Conservation (phyloP, 2,113 vertebrate genomes). For the Sturnira hondurensis region DNA sequence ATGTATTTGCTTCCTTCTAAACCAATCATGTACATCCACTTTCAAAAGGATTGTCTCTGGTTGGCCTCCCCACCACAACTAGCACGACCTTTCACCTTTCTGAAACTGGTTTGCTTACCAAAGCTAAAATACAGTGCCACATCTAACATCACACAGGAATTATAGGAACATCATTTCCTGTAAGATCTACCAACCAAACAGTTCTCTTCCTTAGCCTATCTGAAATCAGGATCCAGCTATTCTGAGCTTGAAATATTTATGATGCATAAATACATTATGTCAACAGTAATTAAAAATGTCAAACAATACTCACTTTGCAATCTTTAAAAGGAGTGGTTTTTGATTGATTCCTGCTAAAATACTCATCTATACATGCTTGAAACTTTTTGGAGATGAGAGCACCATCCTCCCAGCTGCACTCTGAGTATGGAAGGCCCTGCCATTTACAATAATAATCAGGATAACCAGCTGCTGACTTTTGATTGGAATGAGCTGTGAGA, state of each 20-base stretch:
- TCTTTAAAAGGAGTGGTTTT: conserved; percentile 96
- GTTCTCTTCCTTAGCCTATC: not conserved
- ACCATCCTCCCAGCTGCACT: conserved; percentile 99
- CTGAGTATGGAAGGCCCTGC: conserved; percentile 96
- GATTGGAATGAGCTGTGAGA: conserved; percentile 95
- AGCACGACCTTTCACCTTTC: not conserved
- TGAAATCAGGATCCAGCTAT: not conserved
- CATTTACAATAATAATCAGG: conserved; percentile 99
- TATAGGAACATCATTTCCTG: not conserved
- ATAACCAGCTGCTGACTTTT: conserved; percentile 96
- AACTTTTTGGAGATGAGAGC: conserved; percentile 95
- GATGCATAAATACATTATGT: not conserved
- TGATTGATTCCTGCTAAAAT: conserved; percentile 95
- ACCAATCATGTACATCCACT: not conserved
- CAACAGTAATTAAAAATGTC: conserved; percentile 2
- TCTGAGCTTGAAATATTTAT: not conserved
- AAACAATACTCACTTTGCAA: conserved; percentile 88
- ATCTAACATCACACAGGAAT: not conserved
- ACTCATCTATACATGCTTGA: conserved; percentile 93
- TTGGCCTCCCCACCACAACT: not conserved
- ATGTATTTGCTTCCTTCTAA: not conserved
- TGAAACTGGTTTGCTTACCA: not conserved
- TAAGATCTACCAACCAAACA: not conserved
- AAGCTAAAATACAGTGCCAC: not conserved
- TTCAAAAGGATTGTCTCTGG: not conserved